Percentiles rank a stretch among this genome's conserved stretches.
These are phyloP conservation scores for Xestoiulus laeticollis DNA, from an alignment of 2,888 invertebrate species.

Conservation along the genomic window DNA sequence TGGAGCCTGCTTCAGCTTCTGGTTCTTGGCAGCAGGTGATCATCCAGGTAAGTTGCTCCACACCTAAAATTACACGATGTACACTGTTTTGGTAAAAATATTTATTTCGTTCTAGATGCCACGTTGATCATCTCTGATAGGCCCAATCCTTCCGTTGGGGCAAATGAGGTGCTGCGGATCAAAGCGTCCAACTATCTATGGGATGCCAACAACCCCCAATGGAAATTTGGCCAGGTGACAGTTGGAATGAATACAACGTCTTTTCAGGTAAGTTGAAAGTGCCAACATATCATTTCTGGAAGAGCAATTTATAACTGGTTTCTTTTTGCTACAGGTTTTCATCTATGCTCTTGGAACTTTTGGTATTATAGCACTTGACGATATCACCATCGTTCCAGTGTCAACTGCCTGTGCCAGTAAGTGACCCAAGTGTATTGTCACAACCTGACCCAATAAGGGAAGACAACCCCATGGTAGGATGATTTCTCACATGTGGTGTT, in stretches of 20 bases:
- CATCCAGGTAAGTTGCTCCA: constrained; percentile 53
- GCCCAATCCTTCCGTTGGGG: neutral
- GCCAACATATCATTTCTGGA: neutral
- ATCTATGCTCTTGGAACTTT: constrained; percentile 3
- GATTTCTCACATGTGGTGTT: too few relatives aligned
- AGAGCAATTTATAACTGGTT: constrained; percentile 14
- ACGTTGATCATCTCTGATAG: constrained; percentile 44
- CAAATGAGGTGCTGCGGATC: constrained; percentile 42
- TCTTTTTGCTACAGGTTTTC: constrained; percentile 1
- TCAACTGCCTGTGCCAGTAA: constrained; percentile 49
- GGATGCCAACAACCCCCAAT: neutral
- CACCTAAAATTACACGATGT: neutral
- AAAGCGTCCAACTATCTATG: neutral
- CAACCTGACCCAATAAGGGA: too few relatives aligned
- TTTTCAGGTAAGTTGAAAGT: neutral
- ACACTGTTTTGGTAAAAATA: neutral
- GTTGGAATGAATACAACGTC: constrained; percentile 46
- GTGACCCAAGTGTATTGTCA: too few relatives aligned
- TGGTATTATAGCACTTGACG: constrained; percentile 46
- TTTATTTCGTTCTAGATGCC: constrained; percentile 19
- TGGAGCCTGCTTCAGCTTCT: constrained; percentile 56
- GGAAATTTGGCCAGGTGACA: constrained; percentile 52
- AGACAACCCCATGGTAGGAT: too few relatives aligned
- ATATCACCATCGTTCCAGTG: constrained; percentile 27
- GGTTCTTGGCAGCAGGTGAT: constrained; percentile 54